Evolutionary conservation across 2,797 vertebrate species (phyloP), one percentile per base, ranked within the genome.

Genomic region (Gallinago solitaria): DNA sequence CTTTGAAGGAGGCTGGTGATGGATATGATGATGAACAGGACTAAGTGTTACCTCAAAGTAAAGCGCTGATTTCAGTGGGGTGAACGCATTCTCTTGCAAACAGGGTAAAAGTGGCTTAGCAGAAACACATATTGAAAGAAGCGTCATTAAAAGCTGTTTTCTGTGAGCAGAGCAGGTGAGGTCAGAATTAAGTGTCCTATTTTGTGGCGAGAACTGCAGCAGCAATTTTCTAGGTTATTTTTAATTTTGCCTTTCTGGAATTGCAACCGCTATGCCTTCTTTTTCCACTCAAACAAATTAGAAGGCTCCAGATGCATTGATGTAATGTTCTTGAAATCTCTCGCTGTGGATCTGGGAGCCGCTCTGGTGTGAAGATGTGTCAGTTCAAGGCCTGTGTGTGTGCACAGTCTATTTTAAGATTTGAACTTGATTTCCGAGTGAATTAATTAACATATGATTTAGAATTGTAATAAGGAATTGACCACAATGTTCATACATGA

Each of bases 221-320:
- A 78, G 69, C 56, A 19, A 9, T 94, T 82, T 64, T 7, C 7
- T 12, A 37, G 59, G 83, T n/a, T 96, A 56, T 85, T 96, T 94
- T 94, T 85, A 53, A 78, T 94, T 71, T 78, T 90, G 59, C 80
- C 80, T 86, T 82, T 82, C 69, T 91, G 91, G 83, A 69, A 60
- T 50, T 64, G 83, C n/a, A 74, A 5, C 54, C 56, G 8, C 75
- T 76, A 3, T 32, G 28, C 48, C 83, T 75, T 5, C 35, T 71
- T 78, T 47, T 75, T 21, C 56, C 74, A 74, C 76, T 69, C 74
- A 8, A 24, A 48, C 63, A 45, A 91, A 63, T 86, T 28, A 74
- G 89, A 90, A 95, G 70, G 16, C 67, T 94, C 87, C 61, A 39
- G 77, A 69, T 76, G 54, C 50, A 21, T 73, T 93, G 82, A 70